phyloP scores from a whole-genome alignment of 1,140 invertebrate species.

The Drosophila bipectinata region DNA sequence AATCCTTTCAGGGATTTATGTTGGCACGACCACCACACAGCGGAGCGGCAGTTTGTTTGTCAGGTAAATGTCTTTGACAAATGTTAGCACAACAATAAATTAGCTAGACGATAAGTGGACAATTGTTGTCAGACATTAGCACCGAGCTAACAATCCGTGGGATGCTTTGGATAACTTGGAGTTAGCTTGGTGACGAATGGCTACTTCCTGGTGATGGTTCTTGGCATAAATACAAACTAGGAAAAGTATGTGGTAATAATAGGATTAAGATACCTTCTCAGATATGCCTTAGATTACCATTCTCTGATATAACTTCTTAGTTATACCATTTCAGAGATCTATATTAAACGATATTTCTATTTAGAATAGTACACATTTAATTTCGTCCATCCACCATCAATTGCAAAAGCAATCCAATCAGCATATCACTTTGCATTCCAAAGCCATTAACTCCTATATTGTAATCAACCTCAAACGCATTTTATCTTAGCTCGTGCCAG shows the following conservation, averaged over 20 bases:
- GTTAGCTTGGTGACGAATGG: conserved; percentile 12
- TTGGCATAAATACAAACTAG: conserved; percentile 5
- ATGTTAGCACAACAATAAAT: conserved; percentile 48
- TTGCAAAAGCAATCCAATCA: neutral
- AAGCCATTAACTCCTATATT: conserved; percentile 15
- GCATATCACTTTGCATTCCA: too few species aligned
- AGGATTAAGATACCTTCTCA: too few species aligned
- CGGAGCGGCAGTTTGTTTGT: conserved; percentile 21
- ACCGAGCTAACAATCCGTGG: conserved; percentile 29
- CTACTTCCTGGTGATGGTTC: conserved; percentile 32
- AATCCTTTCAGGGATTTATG: conserved; percentile 48
- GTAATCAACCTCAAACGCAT: conserved; percentile 31
- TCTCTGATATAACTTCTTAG: too few species aligned
- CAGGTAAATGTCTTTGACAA: conserved; percentile 41
- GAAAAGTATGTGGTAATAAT: neutral
- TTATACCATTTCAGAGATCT: neutral
- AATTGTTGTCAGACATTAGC: conserved; percentile 54
- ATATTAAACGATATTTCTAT: neutral
- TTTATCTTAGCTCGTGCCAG: conserved; percentile 20
- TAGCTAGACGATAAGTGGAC: conserved; percentile 65
- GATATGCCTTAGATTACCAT: too few species aligned
- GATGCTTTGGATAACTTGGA: conserved; percentile 31
- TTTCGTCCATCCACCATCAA: neutral
- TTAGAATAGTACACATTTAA: neutral
- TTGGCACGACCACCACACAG: conserved; percentile 11